A percentile compares a stretch with the other conserved stretches of the same genome.
Evolutionary conservation across 2,888 invertebrate species (phyloP).

Genomic region (Ctenicera cuprea): DNA sequence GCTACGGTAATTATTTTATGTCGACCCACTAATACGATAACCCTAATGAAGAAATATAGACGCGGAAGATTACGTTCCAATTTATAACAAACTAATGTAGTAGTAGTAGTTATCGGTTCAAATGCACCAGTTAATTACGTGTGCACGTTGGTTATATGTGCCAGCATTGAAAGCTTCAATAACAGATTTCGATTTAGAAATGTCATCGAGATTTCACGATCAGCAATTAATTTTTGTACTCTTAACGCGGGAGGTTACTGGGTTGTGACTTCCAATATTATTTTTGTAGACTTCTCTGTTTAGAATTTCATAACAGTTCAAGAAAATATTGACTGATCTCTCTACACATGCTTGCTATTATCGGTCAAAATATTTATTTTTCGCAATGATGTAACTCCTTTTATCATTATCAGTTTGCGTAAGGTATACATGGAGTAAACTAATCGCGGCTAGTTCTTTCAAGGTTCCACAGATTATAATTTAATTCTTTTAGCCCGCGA

Average conservation of each 20-base stretch:
- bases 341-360: constrained; percentile 37
- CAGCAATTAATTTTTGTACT: too few relatives aligned
- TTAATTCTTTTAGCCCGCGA: constrained; percentile 3
- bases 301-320: constrained; percentile 32
- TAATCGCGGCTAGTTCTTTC: constrained; percentile 5
- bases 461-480: constrained; percentile 10
- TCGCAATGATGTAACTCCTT: constrained; percentile 39
- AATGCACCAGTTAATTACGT: not conserved
- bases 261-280: constrained; percentile 18
- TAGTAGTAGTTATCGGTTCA: too few relatives aligned
- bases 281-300: constrained; percentile 14
- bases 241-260: constrained; percentile 16
- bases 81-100: not conserved
- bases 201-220: too few relatives aligned
- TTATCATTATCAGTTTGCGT: constrained; percentile 42
- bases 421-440: constrained; percentile 23
- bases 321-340: constrained; percentile 46
- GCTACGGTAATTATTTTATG: constrained; percentile 19
- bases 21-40: constrained; percentile 38
- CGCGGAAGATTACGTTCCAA: constrained; percentile 20
- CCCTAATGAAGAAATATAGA: constrained; percentile 16
- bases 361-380: constrained; percentile 52
- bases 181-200: not conserved
- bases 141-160: not conserved
- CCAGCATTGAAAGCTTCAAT: not conserved